phyloP scores from a whole-genome alignment of 2,113 vertebrate genomes.

The Crotophaga sulcirostris region DNA sequence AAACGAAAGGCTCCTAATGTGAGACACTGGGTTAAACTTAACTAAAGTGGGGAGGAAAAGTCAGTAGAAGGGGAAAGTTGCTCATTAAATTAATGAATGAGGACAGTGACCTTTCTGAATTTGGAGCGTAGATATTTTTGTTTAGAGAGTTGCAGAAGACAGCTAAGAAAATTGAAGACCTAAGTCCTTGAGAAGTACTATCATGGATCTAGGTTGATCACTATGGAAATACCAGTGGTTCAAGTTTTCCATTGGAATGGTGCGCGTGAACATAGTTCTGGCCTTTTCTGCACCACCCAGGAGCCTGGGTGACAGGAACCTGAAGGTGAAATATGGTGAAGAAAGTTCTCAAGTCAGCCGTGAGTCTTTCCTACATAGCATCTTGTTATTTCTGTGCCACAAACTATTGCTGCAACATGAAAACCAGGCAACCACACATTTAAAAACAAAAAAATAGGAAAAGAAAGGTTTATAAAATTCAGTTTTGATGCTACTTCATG shows the following conservation, averaged over 20 bases:
- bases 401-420: background rate
- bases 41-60: background rate
- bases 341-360: background rate
- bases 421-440: background rate
- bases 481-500: background rate
- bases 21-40: slow-evolving; percentile 15
- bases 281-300: background rate
- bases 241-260: background rate
- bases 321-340: background rate
- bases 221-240: background rate
- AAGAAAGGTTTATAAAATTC: background rate
- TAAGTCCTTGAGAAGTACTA: background rate
- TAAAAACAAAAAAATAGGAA: background rate
- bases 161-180: background rate
- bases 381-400: background rate
- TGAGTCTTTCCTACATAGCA: background rate
- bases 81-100: slow-evolving; percentile 13
- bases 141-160: slow-evolving; percentile 27
- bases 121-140: background rate
- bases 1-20: background rate
- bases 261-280: background rate
- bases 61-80: background rate
- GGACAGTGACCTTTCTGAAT: slow-evolving; percentile 8
- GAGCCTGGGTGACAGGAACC: background rate
- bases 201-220: background rate